Evolutionary conservation across 2,113 vertebrate genomes (phyloP).

Genomic region (Archocentrus centrarchus): DNA sequence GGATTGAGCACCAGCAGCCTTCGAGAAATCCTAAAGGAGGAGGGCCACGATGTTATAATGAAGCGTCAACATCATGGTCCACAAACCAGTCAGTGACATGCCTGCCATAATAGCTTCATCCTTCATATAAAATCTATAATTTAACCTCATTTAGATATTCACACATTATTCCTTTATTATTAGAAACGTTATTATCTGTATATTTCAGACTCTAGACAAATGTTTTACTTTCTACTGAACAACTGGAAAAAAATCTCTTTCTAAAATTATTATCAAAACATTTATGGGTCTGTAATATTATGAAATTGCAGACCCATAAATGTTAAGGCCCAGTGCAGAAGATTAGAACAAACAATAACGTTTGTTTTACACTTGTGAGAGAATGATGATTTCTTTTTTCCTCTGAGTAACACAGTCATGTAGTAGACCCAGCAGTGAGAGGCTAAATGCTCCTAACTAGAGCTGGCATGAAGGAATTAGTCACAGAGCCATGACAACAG

Average conservation of each 20-base stretch:
- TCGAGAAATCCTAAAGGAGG: too few relatives aligned
- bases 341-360: not conserved
- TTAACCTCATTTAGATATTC: not conserved
- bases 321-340: too few relatives aligned
- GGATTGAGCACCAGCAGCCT: too few relatives aligned
- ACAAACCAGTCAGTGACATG: too few relatives aligned
- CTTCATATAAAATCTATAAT: not conserved
- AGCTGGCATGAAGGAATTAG: constrained; percentile 53
- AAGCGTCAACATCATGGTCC: too few relatives aligned
- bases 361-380: not conserved
- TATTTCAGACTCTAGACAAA: not conserved
- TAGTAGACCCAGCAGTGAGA: constrained; percentile 14
- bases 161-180: not conserved
- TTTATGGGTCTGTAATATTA: not conserved
- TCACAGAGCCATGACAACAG: constrained; percentile 37
- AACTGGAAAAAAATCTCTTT: not conserved
- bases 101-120: not conserved
- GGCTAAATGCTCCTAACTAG: constrained; percentile 14
- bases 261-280: not conserved
- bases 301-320: too few relatives aligned
- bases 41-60: too few relatives aligned
- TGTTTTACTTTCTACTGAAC: not conserved
- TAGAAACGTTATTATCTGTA: not conserved
- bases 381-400: not conserved
- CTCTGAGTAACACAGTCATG: not conserved